Evolutionary conservation across 2,888 invertebrate genomes (phyloP).

Genomic region (Zhuqinia jingwanae): DNA sequence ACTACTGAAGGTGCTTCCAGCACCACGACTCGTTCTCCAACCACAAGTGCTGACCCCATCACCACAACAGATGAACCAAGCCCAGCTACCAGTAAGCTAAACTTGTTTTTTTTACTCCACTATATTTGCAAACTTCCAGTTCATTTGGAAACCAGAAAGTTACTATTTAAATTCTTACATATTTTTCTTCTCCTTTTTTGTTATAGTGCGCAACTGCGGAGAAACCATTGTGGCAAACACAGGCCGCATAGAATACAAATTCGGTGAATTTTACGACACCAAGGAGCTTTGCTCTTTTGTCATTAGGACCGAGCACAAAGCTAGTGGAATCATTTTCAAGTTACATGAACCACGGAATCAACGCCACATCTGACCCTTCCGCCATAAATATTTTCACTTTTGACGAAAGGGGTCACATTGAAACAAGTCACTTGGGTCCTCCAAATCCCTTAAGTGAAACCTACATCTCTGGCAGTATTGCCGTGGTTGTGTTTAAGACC

Average conservation of each 20-base stretch:
- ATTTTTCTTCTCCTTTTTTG: too few relatives aligned
- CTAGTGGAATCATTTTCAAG: constrained; percentile 44
- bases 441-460: constrained; percentile 15
- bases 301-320: constrained; percentile 31
- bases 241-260: constrained; percentile 51
- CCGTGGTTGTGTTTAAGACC: constrained; percentile 31
- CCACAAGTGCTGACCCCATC: not conserved
- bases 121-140: too few relatives aligned
- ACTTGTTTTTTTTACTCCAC: too few relatives aligned
- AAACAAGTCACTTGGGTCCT: constrained; percentile 11
- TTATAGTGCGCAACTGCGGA: constrained; percentile 46
- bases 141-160: too few relatives aligned
- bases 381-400: constrained; percentile 36
- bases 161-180: too few relatives aligned
- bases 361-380: constrained; percentile 16
- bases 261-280: constrained; percentile 18
- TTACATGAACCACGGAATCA: constrained; percentile 33
- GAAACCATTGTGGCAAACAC: constrained; percentile 12
- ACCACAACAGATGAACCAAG: not conserved
- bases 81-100: not conserved
- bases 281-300: constrained; percentile 54
- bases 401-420: not conserved
- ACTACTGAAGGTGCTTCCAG: too few relatives aligned
- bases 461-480: constrained; percentile 7
- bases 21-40: too few relatives aligned